These are phyloP conservation scores for Coregonus clupeaformis DNA, from an alignment of 2,113 vertebrate species.

Conservation along the genomic window DNA sequence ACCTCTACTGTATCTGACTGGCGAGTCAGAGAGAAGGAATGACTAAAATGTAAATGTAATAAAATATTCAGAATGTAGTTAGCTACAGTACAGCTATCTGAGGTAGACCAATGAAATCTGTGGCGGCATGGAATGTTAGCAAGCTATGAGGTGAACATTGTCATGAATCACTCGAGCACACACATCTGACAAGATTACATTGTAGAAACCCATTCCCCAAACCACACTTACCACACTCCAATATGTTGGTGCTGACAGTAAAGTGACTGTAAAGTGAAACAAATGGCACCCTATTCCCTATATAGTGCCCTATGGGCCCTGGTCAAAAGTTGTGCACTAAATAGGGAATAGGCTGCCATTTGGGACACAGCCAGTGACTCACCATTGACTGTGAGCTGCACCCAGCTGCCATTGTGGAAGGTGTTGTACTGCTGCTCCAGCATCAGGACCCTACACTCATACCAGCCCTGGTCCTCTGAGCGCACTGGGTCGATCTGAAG, in stretches of 20 bases:
- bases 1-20: too few relatives aligned
- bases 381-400: conserved; percentile 98
- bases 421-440: conserved; percentile 97
- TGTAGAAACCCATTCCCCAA: neutral
- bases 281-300: too few relatives aligned
- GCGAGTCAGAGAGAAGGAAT: neutral
- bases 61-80: neutral
- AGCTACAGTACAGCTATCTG: too few relatives aligned
- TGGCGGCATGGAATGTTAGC: neutral
- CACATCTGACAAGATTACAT: neutral
- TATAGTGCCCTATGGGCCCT: too few relatives aligned
- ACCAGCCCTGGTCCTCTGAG: conserved; percentile 98
- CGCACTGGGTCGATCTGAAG: conserved; percentile 93
- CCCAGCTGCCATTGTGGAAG: conserved; percentile 99
- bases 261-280: too few relatives aligned
- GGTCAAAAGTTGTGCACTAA: too few relatives aligned
- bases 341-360: too few relatives aligned
- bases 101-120: neutral
- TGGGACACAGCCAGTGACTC: conserved; percentile 51
- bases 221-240: too few relatives aligned
- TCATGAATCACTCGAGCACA: neutral
- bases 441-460: conserved; percentile 97
- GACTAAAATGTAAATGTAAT: too few relatives aligned
- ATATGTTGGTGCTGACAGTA: too few relatives aligned
- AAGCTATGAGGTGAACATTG: neutral